phyloP scores from a whole-genome alignment of 2,113 vertebrate genomes.

The Corythornis vintsioides region DNA sequence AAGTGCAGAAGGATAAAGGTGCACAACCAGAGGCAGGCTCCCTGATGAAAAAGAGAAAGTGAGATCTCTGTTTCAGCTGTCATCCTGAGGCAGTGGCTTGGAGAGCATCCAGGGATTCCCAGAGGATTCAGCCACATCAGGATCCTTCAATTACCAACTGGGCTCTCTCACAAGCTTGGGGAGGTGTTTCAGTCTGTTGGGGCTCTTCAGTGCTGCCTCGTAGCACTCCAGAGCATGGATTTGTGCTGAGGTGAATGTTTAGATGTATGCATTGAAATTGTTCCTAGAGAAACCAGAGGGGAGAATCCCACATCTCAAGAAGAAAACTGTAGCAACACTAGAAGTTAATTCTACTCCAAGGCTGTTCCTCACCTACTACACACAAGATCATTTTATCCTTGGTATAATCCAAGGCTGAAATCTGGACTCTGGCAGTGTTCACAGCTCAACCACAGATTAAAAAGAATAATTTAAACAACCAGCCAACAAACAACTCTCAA shows the following conservation, averaged over 20 bases:
- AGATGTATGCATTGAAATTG: rapidly evolving
- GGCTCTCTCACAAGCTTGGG: not conserved
- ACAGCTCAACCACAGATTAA: not conserved
- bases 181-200: not conserved
- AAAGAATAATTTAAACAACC: not conserved
- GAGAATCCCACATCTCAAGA: not conserved
- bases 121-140: not conserved
- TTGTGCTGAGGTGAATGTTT: not conserved
- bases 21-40: not conserved
- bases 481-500: not conserved
- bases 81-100: not conserved
- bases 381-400: not conserved
- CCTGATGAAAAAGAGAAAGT: not conserved
- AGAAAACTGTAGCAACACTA: not conserved
- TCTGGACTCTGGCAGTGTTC: not conserved
- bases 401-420: not conserved
- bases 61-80: not conserved
- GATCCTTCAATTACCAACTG: not conserved
- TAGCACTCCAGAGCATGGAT: not conserved
- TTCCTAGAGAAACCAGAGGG: not conserved
- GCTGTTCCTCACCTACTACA: not conserved
- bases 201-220: not conserved
- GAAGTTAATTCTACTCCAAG: not conserved
- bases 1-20: not conserved
- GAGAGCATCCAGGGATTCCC: not conserved